Base-by-base conservation (phyloP, 2,113 vertebrate genomes). In the Nothobranchius furzeri region DNA sequence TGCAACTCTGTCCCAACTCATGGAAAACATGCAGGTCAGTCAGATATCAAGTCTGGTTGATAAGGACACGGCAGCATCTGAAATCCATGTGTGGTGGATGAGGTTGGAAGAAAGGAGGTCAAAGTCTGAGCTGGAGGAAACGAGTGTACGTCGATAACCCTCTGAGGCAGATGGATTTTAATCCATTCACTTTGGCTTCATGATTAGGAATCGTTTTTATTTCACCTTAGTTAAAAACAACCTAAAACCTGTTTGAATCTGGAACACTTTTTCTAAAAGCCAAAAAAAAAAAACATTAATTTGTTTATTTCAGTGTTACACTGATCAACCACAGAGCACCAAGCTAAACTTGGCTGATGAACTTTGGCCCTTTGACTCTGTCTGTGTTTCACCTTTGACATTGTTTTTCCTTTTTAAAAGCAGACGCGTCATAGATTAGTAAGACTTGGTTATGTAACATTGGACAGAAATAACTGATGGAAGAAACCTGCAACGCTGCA, bases 61-160 rank as follows among this genome's bases (percentile, higher is more conserved):
- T 68, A 68, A 69, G 43, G 20, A 25, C 42, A 3, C 1, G n/a
- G 48, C 17, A 2, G 35, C 35, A 24, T 43, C 42, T 17, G 46
- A 12, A 54, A 76, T 62, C 36, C 12, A 49, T 42, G 52, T 14
- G 59, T 35, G 4, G 7, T 20, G 53, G 35, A 13, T 69, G 15
- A 65, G 52, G 75, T 65, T 85, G 84, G 73, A 85, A 68, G 66
- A 42, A 30, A 60, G 30, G 37, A 42, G 83, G 68, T 75, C 78
- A 72, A 79, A 88, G 87, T 90, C 85, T 66, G 51, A 77, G 52
- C 36, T 46, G 13, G 24, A 64, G 12, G 10, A 17, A 2, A n/a
- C 7, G 12, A 43, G 35, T 20, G 7, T 36, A 53, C 68, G 60
- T 69, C 73, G 14, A 3, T 30, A 30, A 30, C 30, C 4, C 37